phyloP scores from a whole-genome alignment of 2,888 invertebrate genomes.

The Drosophila yooni region DNA sequence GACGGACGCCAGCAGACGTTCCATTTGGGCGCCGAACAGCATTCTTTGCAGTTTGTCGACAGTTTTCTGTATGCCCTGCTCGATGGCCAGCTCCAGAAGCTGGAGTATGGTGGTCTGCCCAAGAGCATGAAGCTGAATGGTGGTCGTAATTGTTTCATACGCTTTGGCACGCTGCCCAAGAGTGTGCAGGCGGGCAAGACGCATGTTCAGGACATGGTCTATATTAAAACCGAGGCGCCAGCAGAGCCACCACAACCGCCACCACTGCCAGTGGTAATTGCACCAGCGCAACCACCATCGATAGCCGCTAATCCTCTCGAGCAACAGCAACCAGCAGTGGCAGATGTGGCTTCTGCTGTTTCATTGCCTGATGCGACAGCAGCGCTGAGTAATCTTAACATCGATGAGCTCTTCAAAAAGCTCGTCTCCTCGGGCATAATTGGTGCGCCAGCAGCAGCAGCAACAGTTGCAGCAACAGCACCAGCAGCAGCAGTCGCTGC shows the following conservation, averaged over 20 bases:
- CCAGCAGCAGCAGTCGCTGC: conserved; percentile 33
- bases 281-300: conserved; percentile 6
- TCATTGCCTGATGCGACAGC: conserved; percentile 67
- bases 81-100: conserved; percentile 91
- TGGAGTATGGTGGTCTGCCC: conserved; percentile 94
- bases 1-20: conserved; percentile 94
- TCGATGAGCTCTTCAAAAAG: conserved; percentile 93
- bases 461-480: conserved; percentile 9
- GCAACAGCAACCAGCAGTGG: conserved; percentile 34
- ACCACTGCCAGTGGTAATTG: conserved; percentile 29
- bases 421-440: conserved; percentile 94
- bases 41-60: conserved; percentile 92
- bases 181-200: conserved; percentile 90
- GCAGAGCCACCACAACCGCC: conserved; percentile 65
- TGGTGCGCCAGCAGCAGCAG: conserved; percentile 66
- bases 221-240: conserved; percentile 84
- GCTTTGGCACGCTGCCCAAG: conserved; percentile 92
- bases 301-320: conserved; percentile 13
- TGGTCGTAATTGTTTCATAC: conserved; percentile 91
- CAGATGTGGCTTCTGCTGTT: conserved; percentile 17
- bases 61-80: conserved; percentile 91
- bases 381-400: conserved; percentile 86
- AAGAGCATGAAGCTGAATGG: conserved; percentile 90
- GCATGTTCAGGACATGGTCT: conserved; percentile 91
- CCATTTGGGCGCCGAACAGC: conserved; percentile 89